Evolutionary conservation across 2,113 vertebrate species (phyloP).

Genomic region (Chionis minor): DNA sequence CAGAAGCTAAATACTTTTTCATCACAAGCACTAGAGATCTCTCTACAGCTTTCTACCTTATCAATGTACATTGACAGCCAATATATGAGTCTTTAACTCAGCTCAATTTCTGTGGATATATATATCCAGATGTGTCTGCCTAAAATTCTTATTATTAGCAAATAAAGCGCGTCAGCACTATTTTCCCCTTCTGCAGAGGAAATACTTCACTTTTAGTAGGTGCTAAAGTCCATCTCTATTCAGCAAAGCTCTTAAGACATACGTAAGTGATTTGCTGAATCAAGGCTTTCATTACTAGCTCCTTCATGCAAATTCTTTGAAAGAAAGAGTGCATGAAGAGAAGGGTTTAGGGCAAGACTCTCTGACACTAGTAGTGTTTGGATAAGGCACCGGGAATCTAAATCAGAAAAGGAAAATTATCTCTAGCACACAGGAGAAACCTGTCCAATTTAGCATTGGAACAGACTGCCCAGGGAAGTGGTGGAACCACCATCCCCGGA

Average conservation of each 20-base stretch:
- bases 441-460: neutral
- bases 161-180: slow-evolving; percentile 19
- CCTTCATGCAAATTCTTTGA: neutral
- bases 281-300: neutral
- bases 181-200: slow-evolving; percentile 28
- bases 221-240: slow-evolving; percentile 16
- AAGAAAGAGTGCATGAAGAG: neutral
- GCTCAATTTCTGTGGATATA: neutral
- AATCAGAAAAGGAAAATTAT: neutral
- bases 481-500: neutral
- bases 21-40: neutral
- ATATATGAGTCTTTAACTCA: neutral
- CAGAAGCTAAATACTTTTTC: neutral
- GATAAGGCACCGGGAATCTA: neutral
- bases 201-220: slow-evolving; percentile 42
- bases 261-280: slow-evolving; percentile 18
- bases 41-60: neutral
- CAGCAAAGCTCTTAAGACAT: slow-evolving; percentile 26
- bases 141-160: slow-evolving; percentile 12
- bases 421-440: neutral
- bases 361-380: neutral
- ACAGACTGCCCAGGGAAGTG: neutral
- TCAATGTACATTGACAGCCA: neutral
- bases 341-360: neutral
- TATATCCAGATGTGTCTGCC: neutral